These are phyloP conservation scores for Haemorhous mexicanus DNA, from an alignment of 2,113 vertebrate genomes.

Conservation along the genomic window DNA sequence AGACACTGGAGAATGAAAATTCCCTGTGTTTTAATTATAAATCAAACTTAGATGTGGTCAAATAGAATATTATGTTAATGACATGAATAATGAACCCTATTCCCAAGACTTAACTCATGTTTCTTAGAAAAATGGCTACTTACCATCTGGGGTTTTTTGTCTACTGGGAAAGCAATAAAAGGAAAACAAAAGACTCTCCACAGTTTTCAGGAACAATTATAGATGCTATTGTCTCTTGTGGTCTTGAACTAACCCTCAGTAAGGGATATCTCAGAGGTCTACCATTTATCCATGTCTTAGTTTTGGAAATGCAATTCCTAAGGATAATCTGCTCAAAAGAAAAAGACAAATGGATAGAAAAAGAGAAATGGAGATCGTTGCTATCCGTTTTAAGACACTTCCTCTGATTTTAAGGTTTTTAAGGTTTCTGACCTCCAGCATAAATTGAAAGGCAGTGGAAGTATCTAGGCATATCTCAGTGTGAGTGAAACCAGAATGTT, in stretches of 20 bases:
- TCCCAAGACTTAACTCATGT: slow-evolving; percentile 30
- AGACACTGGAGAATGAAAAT: slow-evolving; percentile 38
- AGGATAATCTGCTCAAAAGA: neutral
- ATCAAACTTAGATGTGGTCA: slow-evolving; percentile 56
- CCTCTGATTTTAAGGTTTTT: neutral
- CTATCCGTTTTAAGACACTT: neutral
- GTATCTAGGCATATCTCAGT: neutral
- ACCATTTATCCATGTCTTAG: slow-evolving; percentile 29
- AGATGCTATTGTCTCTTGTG: neutral
- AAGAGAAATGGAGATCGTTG: neutral
- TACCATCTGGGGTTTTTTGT: slow-evolving; percentile 17
- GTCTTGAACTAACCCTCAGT: slow-evolving; percentile 35
- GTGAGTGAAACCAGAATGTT: neutral
- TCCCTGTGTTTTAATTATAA: slow-evolving; percentile 51
- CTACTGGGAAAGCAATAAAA: slow-evolving; percentile 37
- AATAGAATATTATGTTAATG: slow-evolving; percentile 41
- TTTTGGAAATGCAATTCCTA: slow-evolving; percentile 17
- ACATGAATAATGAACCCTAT: slow-evolving; percentile 50
- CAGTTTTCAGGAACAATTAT: slow-evolving; percentile 56
- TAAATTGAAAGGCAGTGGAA: neutral
- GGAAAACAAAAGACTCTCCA: slow-evolving; percentile 38
- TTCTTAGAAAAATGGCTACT: slow-evolving; percentile 60
- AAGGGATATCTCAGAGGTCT: slow-evolving; percentile 15
- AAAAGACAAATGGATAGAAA: neutral
- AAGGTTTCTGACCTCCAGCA: neutral